Conservation (phyloP, 1,140 invertebrate genomes). For the Dolichoris vasculosae region DNA sequence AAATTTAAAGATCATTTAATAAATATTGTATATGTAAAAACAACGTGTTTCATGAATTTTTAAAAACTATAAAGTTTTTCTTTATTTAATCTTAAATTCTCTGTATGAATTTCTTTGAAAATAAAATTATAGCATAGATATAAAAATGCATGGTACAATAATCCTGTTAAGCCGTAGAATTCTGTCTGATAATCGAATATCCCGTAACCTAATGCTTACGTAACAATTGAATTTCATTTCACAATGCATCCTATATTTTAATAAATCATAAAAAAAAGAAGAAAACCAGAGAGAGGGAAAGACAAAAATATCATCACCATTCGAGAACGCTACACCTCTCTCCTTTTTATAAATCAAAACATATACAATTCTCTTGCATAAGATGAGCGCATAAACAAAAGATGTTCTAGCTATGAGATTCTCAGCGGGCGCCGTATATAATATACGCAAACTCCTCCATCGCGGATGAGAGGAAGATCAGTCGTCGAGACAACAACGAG, state of each 20-base stretch:
- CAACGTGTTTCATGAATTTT: too few species aligned
- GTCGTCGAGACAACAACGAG: constrained; percentile 32
- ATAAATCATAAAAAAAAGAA: neutral
- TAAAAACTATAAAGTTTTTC: too few species aligned
- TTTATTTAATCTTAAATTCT: neutral
- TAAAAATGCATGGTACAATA: neutral
- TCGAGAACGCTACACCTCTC: neutral
- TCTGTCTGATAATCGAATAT: neutral
- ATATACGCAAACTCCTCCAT: neutral
- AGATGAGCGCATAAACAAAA: constrained; percentile 37
- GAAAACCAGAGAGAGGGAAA: neutral
- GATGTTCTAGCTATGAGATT: constrained; percentile 38
- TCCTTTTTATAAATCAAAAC: neutral
- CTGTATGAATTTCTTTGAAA: neutral
- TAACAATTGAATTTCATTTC: neutral
- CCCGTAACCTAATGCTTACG: neutral
- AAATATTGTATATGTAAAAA: neutral
- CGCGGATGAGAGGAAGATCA: constrained; percentile 28
- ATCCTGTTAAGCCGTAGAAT: neutral
- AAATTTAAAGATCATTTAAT: neutral
- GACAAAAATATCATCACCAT: neutral
- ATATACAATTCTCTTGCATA: constrained; percentile 25
- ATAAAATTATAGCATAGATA: neutral
- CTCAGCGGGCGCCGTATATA: constrained; percentile 1
- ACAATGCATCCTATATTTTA: neutral